Evolutionary conservation across 2,888 invertebrate genomes (phyloP).

Genomic region (Colostygia pectinataria): DNA sequence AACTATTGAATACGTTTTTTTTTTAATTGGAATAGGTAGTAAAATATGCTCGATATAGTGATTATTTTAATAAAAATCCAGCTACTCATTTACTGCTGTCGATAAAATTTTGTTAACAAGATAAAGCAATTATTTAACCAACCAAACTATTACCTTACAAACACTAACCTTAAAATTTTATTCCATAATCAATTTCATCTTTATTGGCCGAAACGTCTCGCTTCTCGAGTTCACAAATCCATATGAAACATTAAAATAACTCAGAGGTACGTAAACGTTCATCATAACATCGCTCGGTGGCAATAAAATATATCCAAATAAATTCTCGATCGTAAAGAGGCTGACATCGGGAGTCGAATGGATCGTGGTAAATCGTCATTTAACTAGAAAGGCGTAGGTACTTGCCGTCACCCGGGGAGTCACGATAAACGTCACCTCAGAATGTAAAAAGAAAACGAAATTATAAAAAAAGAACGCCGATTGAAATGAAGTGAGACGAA

Average conservation of each 20-base stretch:
- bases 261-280: slow-evolving; percentile 65
- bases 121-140: slow-evolving; percentile 32
- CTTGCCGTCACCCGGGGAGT: slow-evolving; percentile 70
- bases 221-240: slow-evolving; percentile 60
- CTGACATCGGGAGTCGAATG: slow-evolving; percentile 74
- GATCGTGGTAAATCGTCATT: slow-evolving; percentile 75
- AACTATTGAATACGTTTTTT: too few species aligned
- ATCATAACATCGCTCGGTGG: slow-evolving; percentile 76
- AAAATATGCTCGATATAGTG: too few species aligned
- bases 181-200: slow-evolving; percentile 61
- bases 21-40: too few species aligned
- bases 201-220: slow-evolving; percentile 55
- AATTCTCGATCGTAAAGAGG: slow-evolving; percentile 76
- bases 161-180: slow-evolving; percentile 41
- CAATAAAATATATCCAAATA: slow-evolving; percentile 77
- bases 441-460: slow-evolving; percentile 72
- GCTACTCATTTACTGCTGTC: too few species aligned
- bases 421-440: slow-evolving; percentile 78
- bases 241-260: slow-evolving; percentile 69
- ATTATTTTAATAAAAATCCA: too few species aligned
- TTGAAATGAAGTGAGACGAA: slow-evolving; percentile 73
- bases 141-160: slow-evolving; percentile 30
- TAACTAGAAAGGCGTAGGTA: slow-evolving; percentile 61
- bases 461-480: slow-evolving; percentile 60
- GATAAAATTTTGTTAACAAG: slow-evolving; percentile 14